A percentile compares a stretch with the other conserved stretches of the same genome.
phyloP scores from a whole-genome alignment of 2,797 vertebrate genomes.

The Rhadinocentrus ornatus region DNA sequence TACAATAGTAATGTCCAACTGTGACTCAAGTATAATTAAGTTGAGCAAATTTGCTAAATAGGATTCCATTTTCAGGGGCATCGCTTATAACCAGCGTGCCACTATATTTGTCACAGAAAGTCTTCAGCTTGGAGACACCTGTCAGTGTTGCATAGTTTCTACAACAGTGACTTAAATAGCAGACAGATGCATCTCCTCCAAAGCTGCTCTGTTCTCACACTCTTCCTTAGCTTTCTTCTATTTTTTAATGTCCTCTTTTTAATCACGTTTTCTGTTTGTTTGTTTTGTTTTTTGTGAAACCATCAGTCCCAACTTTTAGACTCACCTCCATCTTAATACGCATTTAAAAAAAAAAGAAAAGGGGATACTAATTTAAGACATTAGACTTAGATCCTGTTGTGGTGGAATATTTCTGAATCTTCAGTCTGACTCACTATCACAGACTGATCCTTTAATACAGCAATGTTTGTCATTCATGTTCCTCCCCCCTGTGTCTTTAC shows the following conservation, averaged over 20 bases:
- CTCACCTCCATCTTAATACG: slow-evolving; percentile 39
- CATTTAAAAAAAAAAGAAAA: background rate
- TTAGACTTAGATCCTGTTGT: slow-evolving; percentile 7
- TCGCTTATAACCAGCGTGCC: slow-evolving; percentile 19
- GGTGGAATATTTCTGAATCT: slow-evolving; percentile 9
- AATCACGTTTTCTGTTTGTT: background rate
- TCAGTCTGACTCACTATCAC: background rate
- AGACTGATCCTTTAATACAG: slow-evolving; percentile 17
- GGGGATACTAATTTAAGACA: slow-evolving; percentile 19
- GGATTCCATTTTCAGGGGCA: slow-evolving; percentile 33
- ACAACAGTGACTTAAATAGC: slow-evolving; percentile 20
- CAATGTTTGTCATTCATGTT: slow-evolving; percentile 33
- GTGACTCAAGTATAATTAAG: slow-evolving; percentile 37
- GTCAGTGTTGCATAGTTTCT: slow-evolving; percentile 37
- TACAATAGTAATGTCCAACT: slow-evolving; percentile 6
- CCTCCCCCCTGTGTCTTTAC: slow-evolving; percentile 31
- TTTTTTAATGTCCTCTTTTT: background rate
- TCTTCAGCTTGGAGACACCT: slow-evolving; percentile 8
- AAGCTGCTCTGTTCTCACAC: background rate
- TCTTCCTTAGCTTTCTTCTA: background rate
- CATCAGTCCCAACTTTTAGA: slow-evolving; percentile 28
- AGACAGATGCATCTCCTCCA: slow-evolving; percentile 21
- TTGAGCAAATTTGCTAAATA: slow-evolving; percentile 16
- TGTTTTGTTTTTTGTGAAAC: background rate
- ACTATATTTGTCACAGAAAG: slow-evolving; percentile 16